These are phyloP conservation scores for Cantharis lateralis DNA, from an alignment of 2,888 invertebrate genomes.

Conservation along the genomic window DNA sequence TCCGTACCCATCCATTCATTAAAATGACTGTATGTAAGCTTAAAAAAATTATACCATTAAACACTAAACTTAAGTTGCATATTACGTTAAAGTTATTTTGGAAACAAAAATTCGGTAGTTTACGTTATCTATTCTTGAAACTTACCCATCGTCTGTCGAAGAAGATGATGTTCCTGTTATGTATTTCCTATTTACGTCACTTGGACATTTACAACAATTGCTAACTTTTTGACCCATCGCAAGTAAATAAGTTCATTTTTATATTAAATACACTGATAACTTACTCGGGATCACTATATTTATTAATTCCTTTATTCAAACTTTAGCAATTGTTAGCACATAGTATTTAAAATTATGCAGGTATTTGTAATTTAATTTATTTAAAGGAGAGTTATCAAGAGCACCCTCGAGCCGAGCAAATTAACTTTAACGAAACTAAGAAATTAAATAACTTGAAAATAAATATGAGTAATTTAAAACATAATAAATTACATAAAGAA, in stretches of 20 bases:
- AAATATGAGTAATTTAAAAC: neutral
- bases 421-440: neutral
- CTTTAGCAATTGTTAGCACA: neutral
- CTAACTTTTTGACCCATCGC: constrained; percentile 56
- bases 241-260: neutral
- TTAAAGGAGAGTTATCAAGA: neutral
- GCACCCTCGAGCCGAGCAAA: neutral
- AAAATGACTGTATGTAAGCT: no score
- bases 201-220: constrained; percentile 55
- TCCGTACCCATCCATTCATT: neutral
- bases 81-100: constrained; percentile 12
- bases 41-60: neutral
- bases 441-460: neutral
- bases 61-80: neutral
- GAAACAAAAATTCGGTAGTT: constrained; percentile 10
- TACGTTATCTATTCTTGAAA: neutral
- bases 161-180: constrained; percentile 14
- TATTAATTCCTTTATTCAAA: neutral
- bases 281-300: neutral
- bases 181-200: constrained; percentile 45
- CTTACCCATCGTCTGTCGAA: constrained; percentile 17
- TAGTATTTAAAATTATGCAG: neutral
- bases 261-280: constrained; percentile 8
- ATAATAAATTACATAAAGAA: constrained; percentile 1
- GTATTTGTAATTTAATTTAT: neutral